Base-by-base conservation (phyloP, 2,113 vertebrate species). In the Oreamnos americanus region DNA sequence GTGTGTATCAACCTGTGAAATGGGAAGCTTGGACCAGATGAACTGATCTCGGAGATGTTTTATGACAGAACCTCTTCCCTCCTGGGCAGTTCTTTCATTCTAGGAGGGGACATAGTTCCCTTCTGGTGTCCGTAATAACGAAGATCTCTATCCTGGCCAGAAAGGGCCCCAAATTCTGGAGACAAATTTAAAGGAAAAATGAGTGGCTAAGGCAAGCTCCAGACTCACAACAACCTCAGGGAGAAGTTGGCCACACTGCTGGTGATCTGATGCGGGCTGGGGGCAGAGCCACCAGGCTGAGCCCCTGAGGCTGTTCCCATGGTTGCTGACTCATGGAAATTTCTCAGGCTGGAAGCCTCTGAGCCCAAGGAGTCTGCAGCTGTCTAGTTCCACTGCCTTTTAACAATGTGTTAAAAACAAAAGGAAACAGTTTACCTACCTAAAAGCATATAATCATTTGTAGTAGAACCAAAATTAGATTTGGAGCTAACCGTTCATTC, bases 231-330 rank as follows among this genome's bases (percentile, higher is more conserved):
- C 57, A 1, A 12, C 43, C 26, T 1, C 14, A 7, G n/a, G 23
- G 19, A 6, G 26, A 9, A 53, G 1, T 39, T 60, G 47, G 33
- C 43, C 64, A 8, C 2, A 2, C 16, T 21, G 30, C 49, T 23
- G 33, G 25, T 3, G 25, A 0, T 25, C 47, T 4, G 2, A 23
- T 33, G 33, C 30, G 10, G 0, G 10, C 0, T 30, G 47, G 0
- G n/a, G 62, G 16, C 26, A 64, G 11, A 15, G 25, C 58, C n/a
- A 16, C 79, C 36, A 36, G 51, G 2, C 60, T n/a, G n/a, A 23
- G 14, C 28, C 67, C 11, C 21, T 7, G 13, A 21, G n/a, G 81
- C 94, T 60, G n/a, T 78, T 5, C 4, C 12, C 0, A 39, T n/a
- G 45, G 28, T 36, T 25, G 43, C 91, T 45, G 36, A 23, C 47